phyloP scores from a whole-genome alignment of 2,113 vertebrate species.

The Vanacampus margaritifer region DNA sequence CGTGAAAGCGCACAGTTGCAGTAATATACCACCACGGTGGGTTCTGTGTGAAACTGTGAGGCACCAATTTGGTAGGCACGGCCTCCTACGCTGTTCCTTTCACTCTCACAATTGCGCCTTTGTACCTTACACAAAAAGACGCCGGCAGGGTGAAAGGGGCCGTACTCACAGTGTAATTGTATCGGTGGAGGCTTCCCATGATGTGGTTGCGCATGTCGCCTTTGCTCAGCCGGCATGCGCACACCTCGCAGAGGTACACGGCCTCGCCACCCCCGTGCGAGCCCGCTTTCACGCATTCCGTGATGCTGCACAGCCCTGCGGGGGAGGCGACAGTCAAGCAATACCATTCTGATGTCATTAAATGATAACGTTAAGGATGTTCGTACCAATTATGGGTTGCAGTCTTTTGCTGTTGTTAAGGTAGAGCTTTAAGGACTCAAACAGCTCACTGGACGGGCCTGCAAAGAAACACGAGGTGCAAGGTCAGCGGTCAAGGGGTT shows the following conservation, averaged over 20 bases:
- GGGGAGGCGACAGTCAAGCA: neutral
- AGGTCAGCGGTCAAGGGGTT: neutral
- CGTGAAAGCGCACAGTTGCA: too few species aligned
- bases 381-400: conserved; percentile 67
- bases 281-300: conserved; percentile 54
- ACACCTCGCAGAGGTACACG: conserved; percentile 61
- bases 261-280: conserved; percentile 12
- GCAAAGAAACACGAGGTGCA: neutral
- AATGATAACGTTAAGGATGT: neutral
- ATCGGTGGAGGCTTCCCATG: conserved; percentile 66
- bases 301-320: conserved; percentile 58
- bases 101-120: too few species aligned
- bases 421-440: conserved; percentile 55
- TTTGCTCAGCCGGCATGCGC: conserved; percentile 49
- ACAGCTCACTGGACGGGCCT: conserved; percentile 43
- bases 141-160: neutral
- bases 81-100: too few species aligned
- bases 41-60: neutral
- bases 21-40: too few species aligned
- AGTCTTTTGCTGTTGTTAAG: conserved; percentile 55
- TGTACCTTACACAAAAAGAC: too few species aligned
- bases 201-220: conserved; percentile 67
- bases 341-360: neutral
- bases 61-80: neutral
- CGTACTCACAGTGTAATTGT: conserved; percentile 65